phyloP scores from a whole-genome alignment of 2,113 vertebrate genomes.

The Tor tambroides region DNA sequence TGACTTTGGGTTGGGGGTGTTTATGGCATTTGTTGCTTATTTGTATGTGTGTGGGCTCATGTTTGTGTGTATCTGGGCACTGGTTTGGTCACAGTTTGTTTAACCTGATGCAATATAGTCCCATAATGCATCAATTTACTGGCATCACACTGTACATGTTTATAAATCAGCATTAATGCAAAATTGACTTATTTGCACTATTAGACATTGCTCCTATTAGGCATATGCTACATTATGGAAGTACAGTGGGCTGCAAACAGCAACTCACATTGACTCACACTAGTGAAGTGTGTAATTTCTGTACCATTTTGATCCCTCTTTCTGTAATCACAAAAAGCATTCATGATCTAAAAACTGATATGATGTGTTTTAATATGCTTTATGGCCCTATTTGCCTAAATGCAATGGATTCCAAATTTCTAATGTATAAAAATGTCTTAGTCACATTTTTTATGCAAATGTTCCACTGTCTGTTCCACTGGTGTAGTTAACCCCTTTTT shows the following conservation, averaged over 20 bases:
- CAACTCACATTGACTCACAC: not conserved
- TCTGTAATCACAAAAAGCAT: not conserved
- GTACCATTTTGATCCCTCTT: not conserved
- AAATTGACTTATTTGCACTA: not conserved
- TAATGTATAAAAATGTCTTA: not conserved
- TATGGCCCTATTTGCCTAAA: not conserved
- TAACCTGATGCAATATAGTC: not conserved
- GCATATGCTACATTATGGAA: not conserved
- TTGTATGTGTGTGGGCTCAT: not conserved
- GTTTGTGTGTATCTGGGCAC: not conserved
- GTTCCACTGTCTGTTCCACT: not conserved
- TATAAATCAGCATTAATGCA: not conserved
- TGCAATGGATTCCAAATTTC: slow-evolving; percentile 3
- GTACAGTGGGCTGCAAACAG: not conserved
- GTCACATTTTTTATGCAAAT: slow-evolving; percentile 32
- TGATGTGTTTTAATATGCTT: not conserved
- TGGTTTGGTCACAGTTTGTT: not conserved
- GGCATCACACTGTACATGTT: not conserved
- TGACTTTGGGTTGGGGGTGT: not conserved
- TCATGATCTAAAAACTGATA: not conserved
- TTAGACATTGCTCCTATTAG: not conserved
- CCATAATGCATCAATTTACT: not conserved
- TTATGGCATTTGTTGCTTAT: not conserved
- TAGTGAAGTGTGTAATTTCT: not conserved
- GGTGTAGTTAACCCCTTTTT: slow-evolving; percentile 16